Evolutionary conservation across 2,797 vertebrate species (phyloP).

Genomic region (Coregonus sp.): DNA sequence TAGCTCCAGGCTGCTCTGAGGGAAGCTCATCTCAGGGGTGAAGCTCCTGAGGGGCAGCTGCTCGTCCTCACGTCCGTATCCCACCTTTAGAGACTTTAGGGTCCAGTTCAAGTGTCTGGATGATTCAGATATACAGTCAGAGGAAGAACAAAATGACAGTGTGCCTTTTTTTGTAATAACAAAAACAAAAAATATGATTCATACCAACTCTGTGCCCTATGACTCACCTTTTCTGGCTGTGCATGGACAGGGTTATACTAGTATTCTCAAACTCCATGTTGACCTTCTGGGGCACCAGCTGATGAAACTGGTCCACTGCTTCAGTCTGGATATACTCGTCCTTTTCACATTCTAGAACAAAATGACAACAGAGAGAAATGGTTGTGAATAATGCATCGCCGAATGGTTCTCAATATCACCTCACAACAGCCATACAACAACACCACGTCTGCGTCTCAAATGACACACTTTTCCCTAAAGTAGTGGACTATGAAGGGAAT

Average conservation of each 20-base stretch:
- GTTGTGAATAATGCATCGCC: background rate
- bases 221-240: slow-evolving; percentile 92
- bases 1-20: slow-evolving; percentile 89
- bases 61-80: slow-evolving; percentile 82
- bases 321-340: slow-evolving; percentile 64
- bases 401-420: background rate
- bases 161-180: background rate
- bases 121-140: slow-evolving; percentile 3
- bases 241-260: slow-evolving; percentile 91
- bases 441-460: background rate
- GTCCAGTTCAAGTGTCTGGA: slow-evolving; percentile 94
- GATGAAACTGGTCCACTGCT: slow-evolving; percentile 67
- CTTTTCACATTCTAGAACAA: slow-evolving; percentile 55
- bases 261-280: slow-evolving; percentile 91
- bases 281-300: slow-evolving; percentile 81
- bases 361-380: background rate
- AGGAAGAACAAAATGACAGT: background rate
- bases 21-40: slow-evolving; percentile 85
- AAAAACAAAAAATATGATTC: background rate
- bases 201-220: background rate
- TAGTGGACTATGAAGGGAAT: background rate
- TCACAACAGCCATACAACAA: background rate
- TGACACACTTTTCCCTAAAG: background rate
- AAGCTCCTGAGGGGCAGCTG: slow-evolving; percentile 87
- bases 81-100: slow-evolving; percentile 87